A percentile compares a stretch with the other conserved stretches of the same genome.
Conservation (phyloP, 2,797 vertebrate species). For the Pseudochaenichthys georgianus region DNA sequence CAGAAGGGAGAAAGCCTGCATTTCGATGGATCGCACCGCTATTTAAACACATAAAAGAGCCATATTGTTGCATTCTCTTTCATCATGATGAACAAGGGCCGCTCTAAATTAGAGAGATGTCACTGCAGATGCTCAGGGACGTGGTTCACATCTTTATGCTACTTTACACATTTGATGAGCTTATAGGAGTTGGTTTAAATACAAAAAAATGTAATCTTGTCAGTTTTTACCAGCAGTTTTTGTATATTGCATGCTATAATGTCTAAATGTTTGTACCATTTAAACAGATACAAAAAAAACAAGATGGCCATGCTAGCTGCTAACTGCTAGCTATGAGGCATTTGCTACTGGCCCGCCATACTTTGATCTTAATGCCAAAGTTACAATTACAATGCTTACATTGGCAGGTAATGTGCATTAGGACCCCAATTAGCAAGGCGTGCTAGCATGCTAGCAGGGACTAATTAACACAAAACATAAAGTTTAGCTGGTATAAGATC, state of each 20-base stretch:
- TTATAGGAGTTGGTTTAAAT: not conserved
- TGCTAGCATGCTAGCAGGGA: not conserved
- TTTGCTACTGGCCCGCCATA: not conserved
- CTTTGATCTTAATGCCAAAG: not conserved
- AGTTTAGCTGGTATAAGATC: too few species aligned
- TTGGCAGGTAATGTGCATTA: not conserved
- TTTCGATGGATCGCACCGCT: conserved; percentile 18
- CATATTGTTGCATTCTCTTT: conserved; percentile 10
- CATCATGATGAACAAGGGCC: not conserved
- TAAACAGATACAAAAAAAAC: not conserved
- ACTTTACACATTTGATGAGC: conserved; percentile 10
- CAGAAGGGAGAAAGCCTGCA: not conserved
- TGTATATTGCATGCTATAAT: not conserved
- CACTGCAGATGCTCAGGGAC: not conserved
- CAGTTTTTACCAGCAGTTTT: not conserved
- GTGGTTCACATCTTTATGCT: not conserved
- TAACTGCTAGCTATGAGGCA: not conserved
- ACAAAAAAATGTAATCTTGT: not conserved
- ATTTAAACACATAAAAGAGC: not conserved
- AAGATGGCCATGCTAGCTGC: not conserved
- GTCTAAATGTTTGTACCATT: not conserved
- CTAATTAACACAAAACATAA: not conserved
- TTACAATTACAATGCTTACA: not conserved
- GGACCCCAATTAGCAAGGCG: not conserved
- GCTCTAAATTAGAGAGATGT: not conserved